These are phyloP conservation scores for Augochlora pura DNA, from an alignment of 1,140 invertebrate species.

Conservation along the genomic window DNA sequence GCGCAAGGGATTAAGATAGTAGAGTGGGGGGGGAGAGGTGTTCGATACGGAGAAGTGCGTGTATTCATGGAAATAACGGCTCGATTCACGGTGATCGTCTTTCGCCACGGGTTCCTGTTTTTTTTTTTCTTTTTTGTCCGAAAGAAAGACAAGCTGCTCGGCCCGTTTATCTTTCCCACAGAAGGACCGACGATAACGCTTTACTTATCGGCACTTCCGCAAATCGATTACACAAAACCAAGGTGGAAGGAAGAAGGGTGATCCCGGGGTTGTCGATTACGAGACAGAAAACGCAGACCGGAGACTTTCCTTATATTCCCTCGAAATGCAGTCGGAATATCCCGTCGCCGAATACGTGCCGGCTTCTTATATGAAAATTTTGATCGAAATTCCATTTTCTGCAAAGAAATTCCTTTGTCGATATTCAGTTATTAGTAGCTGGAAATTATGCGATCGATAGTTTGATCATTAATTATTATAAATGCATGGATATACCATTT, in stretches of 20 bases:
- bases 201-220: slow-evolving; percentile 63
- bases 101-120: slow-evolving; percentile 29
- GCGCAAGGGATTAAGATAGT: too few species aligned
- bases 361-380: background rate
- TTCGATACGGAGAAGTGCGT: background rate
- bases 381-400: too few species aligned
- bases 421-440: too few species aligned
- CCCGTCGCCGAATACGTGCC: background rate
- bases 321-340: background rate
- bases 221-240: slow-evolving; percentile 59
- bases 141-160: slow-evolving; percentile 53
- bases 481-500: too few species aligned
- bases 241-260: slow-evolving; percentile 22
- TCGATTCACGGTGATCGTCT: slow-evolving; percentile 16
- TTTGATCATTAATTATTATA: too few species aligned
- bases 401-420: too few species aligned
- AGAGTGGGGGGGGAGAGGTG: background rate
- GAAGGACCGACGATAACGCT: slow-evolving; percentile 58
- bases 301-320: slow-evolving; percentile 19
- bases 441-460: too few species aligned
- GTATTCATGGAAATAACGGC: slow-evolving; percentile 11
- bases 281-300: slow-evolving; percentile 15
- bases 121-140: slow-evolving; percentile 47
- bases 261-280: slow-evolving; percentile 13
- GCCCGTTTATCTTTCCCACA: slow-evolving; percentile 62